These are phyloP conservation scores for Holcopasites calliopsidis DNA, from an alignment of 1,140 invertebrate genomes.

Conservation along the genomic window DNA sequence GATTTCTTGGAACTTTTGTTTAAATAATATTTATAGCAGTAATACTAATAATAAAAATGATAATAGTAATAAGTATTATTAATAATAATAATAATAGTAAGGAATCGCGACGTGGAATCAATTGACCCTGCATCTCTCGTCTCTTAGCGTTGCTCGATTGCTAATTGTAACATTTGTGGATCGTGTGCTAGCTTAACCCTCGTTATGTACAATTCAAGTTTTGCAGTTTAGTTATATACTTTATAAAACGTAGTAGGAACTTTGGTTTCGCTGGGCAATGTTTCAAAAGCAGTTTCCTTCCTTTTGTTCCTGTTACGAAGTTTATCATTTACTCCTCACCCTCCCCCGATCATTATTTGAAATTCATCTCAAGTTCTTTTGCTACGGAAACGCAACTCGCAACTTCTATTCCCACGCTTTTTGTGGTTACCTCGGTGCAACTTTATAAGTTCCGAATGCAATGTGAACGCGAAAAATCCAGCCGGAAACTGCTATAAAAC, in stretches of 20 bases:
- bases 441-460: too few relatives aligned
- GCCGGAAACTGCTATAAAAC: constrained; percentile 78
- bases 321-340: background rate
- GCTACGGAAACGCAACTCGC: background rate
- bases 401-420: background rate
- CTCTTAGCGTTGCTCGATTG: constrained; percentile 70
- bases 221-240: constrained; percentile 77
- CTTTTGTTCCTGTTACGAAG: constrained; percentile 43
- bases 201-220: constrained; percentile 78
- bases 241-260: constrained; percentile 80
- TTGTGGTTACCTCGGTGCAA: too few relatives aligned
- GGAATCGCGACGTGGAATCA: constrained; percentile 57
- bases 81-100: too few relatives aligned
- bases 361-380: background rate
- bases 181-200: constrained; percentile 75
- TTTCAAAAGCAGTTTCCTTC: constrained; percentile 79
- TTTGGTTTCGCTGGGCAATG: constrained; percentile 80
- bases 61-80: too few relatives aligned
- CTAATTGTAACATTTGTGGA: constrained; percentile 76
- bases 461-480: too few relatives aligned
- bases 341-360: too few relatives aligned
- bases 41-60: constrained; percentile 6
- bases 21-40: too few relatives aligned
- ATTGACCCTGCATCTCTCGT: constrained; percentile 65
- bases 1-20: background rate